A percentile compares a stretch with the other conserved stretches of the same genome.
phyloP scores from a whole-genome alignment of 2,797 vertebrate species.

The Chloroceryle inda region DNA sequence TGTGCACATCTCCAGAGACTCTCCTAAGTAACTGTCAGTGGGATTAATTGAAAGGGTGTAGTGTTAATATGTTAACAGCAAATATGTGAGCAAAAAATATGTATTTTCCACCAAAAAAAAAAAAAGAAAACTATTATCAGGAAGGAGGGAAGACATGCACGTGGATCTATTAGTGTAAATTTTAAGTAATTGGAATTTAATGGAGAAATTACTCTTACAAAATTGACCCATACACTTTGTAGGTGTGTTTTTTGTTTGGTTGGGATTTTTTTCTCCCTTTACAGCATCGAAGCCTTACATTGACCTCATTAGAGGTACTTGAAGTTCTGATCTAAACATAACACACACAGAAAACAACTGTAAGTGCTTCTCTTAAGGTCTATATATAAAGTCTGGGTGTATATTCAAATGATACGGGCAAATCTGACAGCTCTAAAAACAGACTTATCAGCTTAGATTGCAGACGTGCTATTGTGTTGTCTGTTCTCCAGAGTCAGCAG shows the following conservation, averaged over 20 bases:
- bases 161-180: neutral
- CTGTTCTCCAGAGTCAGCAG: constrained; percentile 9
- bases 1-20: constrained; percentile 29
- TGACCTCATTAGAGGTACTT: neutral
- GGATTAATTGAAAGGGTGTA: neutral
- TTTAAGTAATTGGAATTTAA: neutral
- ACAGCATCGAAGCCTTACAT: neutral
- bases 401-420: neutral
- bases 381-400: neutral
- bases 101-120: neutral
- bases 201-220: neutral
- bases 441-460: neutral
- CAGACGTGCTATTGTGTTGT: neutral
- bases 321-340: neutral
- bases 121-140: neutral
- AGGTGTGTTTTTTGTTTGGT: neutral
- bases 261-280: neutral
- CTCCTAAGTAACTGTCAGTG: constrained; percentile 40
- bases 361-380: neutral
- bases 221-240: neutral
- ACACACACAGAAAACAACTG: neutral
- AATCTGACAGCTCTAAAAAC: constrained; percentile 6
- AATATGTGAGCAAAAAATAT: neutral
- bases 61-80: neutral
- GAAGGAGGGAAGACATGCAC: neutral